Base-by-base conservation (phyloP, 2,113 vertebrate genomes). In the Varanus salvator region DNA sequence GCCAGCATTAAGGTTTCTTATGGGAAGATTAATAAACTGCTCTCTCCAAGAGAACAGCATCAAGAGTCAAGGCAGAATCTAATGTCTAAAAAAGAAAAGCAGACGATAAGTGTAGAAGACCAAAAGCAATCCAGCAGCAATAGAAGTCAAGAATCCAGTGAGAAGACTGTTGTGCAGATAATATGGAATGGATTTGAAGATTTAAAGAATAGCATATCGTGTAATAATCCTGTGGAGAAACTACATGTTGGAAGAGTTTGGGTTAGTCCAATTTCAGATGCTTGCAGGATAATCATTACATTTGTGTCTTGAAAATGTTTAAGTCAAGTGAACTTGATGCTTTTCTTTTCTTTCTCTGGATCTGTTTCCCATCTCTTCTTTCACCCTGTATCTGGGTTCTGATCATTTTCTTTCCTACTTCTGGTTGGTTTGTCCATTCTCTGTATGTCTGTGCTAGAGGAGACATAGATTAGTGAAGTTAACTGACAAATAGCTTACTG, bases 231-330 rank as follows among this genome's bases (percentile, higher is more conserved):
- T 66, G 90, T 96, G 93, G 97, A 96, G 85, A 60, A 84, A 44
- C 95, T 98, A 4, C 98, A 98, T 91, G 94, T 95, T 94, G 98
- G 98, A 89, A 97, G 96, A 97, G 97, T 99, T 82, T 99, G 98
- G 99, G 99, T 99, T 93, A 98, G 98, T 97, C 87, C 89, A 89
- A 93, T 82, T 81, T 87, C 84, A 31, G 60, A 71, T 89, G 11
- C 31, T 8, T 80, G 29, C 15, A 71, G 8, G 23, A 66, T 2
- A 66, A 2, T 83, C 7, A 69, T 90, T 64, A 14, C 19, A 3
- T 1, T 6, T 14, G 12, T 92, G 38, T 84, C 66, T 69, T 54
- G 90, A 34, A 83, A 64, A 14, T 81, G 71, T 72, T 89, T 82
- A 72, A 87, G 50, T 87, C 54, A 64, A 76, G 50, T 64, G 27